phyloP scores from a whole-genome alignment of 2,888 invertebrate species.

The Romanomermis culicivorax region DNA sequence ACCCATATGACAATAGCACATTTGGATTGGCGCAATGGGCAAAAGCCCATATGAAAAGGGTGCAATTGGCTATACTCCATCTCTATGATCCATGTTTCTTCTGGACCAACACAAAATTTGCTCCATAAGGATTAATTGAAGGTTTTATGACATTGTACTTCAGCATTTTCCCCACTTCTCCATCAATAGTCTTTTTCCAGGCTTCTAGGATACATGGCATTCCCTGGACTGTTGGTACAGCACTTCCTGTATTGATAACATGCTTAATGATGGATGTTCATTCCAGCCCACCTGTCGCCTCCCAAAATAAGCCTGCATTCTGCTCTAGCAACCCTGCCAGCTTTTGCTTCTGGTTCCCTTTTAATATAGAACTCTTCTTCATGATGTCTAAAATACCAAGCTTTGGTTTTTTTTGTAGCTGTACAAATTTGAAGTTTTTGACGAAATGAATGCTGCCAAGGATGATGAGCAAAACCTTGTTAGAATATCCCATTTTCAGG shows the following conservation, averaged over 20 bases:
- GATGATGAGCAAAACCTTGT: too few species aligned
- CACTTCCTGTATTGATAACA: neutral
- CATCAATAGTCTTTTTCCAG: neutral
- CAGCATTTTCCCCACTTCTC: neutral
- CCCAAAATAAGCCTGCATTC: neutral
- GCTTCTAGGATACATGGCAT: neutral
- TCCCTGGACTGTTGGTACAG: neutral
- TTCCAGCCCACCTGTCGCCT: neutral
- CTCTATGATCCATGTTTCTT: neutral
- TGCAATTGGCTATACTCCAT: too few species aligned
- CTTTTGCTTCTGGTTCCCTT: neutral
- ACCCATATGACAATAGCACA: too few species aligned
- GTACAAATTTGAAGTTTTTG: too few species aligned
- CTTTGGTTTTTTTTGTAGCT: too few species aligned
- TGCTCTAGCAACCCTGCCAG: neutral
- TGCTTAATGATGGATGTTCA: neutral
- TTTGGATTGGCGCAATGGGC: too few species aligned
- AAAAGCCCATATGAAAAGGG: too few species aligned
- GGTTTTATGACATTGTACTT: neutral
- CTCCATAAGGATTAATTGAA: neutral
- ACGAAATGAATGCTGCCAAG: too few species aligned
- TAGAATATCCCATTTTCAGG: too few species aligned
- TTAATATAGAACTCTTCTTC: neutral
- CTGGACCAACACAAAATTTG: neutral
- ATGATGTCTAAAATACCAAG: too few species aligned